Evolutionary conservation across 1,140 invertebrate species (phyloP).

Genomic region (Drosophila paulistorum): DNA sequence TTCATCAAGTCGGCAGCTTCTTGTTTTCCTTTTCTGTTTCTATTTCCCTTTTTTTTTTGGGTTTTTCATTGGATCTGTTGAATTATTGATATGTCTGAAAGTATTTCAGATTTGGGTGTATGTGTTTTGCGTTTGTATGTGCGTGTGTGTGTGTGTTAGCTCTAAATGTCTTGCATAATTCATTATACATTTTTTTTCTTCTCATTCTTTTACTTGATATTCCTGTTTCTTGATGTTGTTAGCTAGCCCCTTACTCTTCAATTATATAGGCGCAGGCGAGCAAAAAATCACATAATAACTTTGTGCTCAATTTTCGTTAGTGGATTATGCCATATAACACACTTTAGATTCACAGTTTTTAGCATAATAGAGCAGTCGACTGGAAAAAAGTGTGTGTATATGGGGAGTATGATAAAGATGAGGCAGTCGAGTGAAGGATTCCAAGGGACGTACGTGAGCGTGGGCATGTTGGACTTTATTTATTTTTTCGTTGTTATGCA

Average conservation of each 20-base stretch:
- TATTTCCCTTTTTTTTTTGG: constrained; percentile 18
- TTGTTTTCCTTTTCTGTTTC: constrained; percentile 18
- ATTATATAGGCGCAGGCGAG: constrained; percentile 60
- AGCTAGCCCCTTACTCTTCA: constrained; percentile 11
- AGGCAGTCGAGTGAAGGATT: neutral
- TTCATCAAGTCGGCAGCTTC: constrained; percentile 68
- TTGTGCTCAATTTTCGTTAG: constrained; percentile 79
- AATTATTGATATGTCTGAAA: constrained; percentile 75
- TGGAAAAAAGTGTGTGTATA: constrained; percentile 47
- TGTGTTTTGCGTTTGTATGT: constrained; percentile 10
- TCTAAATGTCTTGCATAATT: constrained; percentile 75
- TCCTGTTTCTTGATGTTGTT: constrained; percentile 24
- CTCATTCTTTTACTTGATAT: constrained; percentile 7
- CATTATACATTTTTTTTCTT: constrained; percentile 62
- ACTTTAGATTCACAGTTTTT: constrained; percentile 74
- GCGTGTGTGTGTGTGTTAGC: constrained; percentile 17
- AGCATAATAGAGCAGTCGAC: constrained; percentile 75
- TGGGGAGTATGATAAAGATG: neutral
- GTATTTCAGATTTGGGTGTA: constrained; percentile 34
- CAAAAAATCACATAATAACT: constrained; percentile 74
- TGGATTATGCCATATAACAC: constrained; percentile 80
- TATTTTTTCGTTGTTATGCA: constrained; percentile 33
- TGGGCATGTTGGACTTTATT: neutral
- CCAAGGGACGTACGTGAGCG: neutral
- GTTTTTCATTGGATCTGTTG: constrained; percentile 63